A percentile compares a stretch with the other conserved stretches of the same genome.
Conservation (phyloP, 2,113 vertebrate species). For the Calypte anna region DNA sequence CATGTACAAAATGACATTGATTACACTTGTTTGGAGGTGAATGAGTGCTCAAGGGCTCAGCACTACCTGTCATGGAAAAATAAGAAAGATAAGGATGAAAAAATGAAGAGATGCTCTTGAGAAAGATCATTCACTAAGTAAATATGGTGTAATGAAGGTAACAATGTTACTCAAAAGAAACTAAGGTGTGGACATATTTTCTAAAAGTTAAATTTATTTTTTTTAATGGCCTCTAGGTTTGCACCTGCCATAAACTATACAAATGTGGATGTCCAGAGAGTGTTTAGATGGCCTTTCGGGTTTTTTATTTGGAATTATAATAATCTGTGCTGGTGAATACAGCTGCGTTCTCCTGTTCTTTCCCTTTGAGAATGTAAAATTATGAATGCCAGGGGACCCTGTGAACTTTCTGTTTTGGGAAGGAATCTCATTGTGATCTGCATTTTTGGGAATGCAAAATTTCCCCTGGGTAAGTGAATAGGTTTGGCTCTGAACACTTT, state of each 20-base stretch:
- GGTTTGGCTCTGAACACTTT: background rate
- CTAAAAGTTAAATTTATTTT: background rate
- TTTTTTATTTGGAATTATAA: background rate
- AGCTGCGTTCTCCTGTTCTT: conserved; percentile 22
- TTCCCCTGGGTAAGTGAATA: background rate
- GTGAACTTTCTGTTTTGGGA: conserved; percentile 40
- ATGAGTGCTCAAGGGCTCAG: background rate
- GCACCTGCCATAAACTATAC: background rate
- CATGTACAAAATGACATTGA: background rate
- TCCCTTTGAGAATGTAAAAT: background rate
- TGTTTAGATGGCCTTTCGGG: background rate
- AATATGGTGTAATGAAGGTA: background rate
- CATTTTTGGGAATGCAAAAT: conserved; percentile 26
- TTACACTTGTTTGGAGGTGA: background rate
- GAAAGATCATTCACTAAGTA: background rate
- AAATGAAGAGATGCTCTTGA: background rate
- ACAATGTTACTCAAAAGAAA: background rate
- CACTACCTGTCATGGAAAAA: background rate
- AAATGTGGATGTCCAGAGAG: background rate
- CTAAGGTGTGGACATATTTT: background rate
- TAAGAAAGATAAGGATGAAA: background rate
- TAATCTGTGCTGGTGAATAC: background rate
- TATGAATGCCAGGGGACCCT: background rate
- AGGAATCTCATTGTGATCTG: background rate
- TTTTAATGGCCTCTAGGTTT: background rate